Conservation (phyloP, 2,797 vertebrate species). For the Myripristis murdjan region DNA sequence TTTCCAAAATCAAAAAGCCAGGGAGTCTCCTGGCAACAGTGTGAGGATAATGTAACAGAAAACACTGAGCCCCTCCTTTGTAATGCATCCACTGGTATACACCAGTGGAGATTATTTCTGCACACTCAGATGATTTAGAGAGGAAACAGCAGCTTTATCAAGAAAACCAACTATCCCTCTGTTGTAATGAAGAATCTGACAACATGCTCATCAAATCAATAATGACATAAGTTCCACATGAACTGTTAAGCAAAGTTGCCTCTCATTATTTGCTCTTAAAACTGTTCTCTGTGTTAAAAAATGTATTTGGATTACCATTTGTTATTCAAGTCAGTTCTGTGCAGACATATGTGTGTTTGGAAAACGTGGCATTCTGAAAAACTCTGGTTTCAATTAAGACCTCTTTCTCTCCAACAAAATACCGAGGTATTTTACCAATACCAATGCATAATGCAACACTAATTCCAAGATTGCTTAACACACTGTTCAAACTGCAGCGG, state of each 20-base stretch:
- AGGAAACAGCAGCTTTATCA: constrained; percentile 37
- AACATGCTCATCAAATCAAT: constrained; percentile 7
- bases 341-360: not conserved
- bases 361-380: constrained; percentile 5
- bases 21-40: constrained; percentile 82
- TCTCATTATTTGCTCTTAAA: not conserved
- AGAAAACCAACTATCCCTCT: constrained; percentile 20
- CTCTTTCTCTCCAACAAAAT: constrained; percentile 21
- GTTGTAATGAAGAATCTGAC: constrained; percentile 17
- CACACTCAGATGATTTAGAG: constrained; percentile 18
- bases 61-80: constrained; percentile 54
- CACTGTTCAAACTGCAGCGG: constrained; percentile 11
- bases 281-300: no score
- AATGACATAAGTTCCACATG: not conserved
- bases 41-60: constrained; percentile 48
- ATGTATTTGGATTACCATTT: not conserved
- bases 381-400: constrained; percentile 25
- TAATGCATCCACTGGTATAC: constrained; percentile 44
- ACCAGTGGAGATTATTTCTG: constrained; percentile 4
- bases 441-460: constrained; percentile 16
- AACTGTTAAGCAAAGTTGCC: not conserved
- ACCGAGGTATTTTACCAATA: constrained; percentile 16
- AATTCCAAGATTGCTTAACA: constrained; percentile 20
- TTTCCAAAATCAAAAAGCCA: constrained; percentile 69
- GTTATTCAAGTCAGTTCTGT: not conserved